phyloP scores from a whole-genome alignment of 2,113 vertebrate species.

The Suricata suricatta region DNA sequence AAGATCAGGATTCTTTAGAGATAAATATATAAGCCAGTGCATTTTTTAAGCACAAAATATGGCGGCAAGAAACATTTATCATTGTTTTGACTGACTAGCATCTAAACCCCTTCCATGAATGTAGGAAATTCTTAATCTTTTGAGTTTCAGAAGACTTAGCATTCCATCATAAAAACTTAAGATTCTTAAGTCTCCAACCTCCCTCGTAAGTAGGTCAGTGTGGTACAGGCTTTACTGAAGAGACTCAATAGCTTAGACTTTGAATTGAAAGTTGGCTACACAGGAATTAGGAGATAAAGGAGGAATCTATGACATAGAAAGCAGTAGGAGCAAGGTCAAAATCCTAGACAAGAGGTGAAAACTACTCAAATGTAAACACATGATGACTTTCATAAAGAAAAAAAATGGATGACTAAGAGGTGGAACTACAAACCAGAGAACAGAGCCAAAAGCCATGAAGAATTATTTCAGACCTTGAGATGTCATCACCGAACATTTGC shows the following conservation, averaged over 20 bases:
- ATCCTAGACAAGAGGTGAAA: neutral
- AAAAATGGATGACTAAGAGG: neutral
- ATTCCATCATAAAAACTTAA: neutral
- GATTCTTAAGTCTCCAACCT: neutral
- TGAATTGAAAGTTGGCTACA: neutral
- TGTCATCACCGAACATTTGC: neutral
- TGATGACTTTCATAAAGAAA: neutral
- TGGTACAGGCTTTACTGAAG: neutral
- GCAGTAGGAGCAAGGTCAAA: neutral
- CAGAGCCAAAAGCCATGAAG: neutral
- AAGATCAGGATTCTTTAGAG: neutral
- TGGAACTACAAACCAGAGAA: neutral
- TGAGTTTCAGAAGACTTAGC: neutral
- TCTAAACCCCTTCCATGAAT: neutral
- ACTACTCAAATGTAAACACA: neutral
- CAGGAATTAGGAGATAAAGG: neutral
- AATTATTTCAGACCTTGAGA: neutral
- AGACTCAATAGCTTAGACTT: neutral
- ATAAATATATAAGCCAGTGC: neutral
- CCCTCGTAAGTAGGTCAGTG: neutral
- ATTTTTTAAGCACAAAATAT: constrained; percentile 6
- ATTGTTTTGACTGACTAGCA: neutral
- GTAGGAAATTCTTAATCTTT: neutral
- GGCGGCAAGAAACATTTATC: neutral
- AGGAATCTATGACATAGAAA: neutral